phyloP scores from a whole-genome alignment of 2,797 vertebrate species.

The Falco columbarius region DNA sequence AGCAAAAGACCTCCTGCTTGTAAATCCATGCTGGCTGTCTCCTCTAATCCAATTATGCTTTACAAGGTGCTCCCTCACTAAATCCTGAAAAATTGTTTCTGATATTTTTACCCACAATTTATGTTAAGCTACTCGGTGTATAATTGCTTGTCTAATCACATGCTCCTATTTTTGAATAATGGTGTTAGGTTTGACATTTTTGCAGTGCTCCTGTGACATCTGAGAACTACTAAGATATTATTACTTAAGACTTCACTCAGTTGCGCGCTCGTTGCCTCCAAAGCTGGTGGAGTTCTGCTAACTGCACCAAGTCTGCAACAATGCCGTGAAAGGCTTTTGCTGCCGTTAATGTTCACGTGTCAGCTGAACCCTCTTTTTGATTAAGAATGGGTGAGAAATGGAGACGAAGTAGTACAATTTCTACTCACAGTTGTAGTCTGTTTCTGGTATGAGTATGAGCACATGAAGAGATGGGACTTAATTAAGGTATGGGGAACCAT shows the following conservation, averaged over 20 bases:
- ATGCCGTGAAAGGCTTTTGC: neutral
- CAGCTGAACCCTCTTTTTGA: neutral
- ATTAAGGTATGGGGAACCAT: neutral
- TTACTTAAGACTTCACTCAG: neutral
- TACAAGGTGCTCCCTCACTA: conserved; percentile 73
- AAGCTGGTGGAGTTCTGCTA: neutral
- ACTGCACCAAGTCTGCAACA: neutral
- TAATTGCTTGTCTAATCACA: conserved; percentile 72
- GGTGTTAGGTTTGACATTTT: conserved; percentile 50
- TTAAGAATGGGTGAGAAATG: neutral
- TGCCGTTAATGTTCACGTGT: neutral
- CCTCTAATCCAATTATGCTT: conserved; percentile 75
- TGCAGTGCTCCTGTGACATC: conserved; percentile 37
- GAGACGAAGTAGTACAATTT: neutral
- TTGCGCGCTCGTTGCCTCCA: neutral
- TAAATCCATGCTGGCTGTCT: conserved; percentile 69
- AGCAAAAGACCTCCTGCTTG: conserved; percentile 66
- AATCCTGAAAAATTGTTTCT: conserved; percentile 73
- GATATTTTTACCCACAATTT: conserved; percentile 72
- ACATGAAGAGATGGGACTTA: neutral
- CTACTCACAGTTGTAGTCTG: neutral
- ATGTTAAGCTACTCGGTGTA: conserved; percentile 69
- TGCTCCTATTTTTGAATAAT: conserved; percentile 57
- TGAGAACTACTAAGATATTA: conserved; percentile 38
- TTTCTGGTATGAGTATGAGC: neutral